A percentile compares a stretch with the other conserved stretches of the same genome.
Conservation (phyloP, 2,888 invertebrate genomes). For the Terebella lapidaria region DNA sequence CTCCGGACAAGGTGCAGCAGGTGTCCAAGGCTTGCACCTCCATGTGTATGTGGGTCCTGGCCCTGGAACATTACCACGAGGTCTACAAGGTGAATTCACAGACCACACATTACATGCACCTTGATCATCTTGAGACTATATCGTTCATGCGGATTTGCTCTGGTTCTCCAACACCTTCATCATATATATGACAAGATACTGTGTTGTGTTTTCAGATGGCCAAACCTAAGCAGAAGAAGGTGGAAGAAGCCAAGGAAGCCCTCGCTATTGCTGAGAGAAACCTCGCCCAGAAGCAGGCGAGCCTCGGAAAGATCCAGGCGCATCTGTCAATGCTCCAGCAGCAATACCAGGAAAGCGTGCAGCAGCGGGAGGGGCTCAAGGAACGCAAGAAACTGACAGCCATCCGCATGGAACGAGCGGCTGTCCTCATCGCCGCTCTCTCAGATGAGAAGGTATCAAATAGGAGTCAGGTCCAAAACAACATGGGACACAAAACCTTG, state of each 20-base stretch:
- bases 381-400: constrained; percentile 43
- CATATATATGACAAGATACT: too few relatives aligned
- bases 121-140: too few relatives aligned
- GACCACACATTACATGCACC: too few relatives aligned
- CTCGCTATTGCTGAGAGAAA: constrained; percentile 44
- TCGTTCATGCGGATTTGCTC: too few relatives aligned
- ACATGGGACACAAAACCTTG: too few relatives aligned
- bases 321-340: constrained; percentile 45
- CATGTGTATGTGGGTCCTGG: constrained; percentile 52
- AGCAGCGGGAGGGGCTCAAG: constrained; percentile 48
- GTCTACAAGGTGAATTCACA: constrained; percentile 43
- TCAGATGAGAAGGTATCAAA: constrained; percentile 50
- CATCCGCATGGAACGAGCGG: constrained; percentile 43
- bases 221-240: constrained; percentile 50
- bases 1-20: constrained; percentile 45
- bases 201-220: constrained; percentile 52
- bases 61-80: constrained; percentile 50
- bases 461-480: too few relatives aligned
- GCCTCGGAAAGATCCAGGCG: constrained; percentile 43
- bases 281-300: constrained; percentile 47
- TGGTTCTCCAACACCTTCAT: too few relatives aligned
- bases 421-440: constrained; percentile 48
- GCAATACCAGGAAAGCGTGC: constrained; percentile 50
- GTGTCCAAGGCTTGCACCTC: constrained; percentile 51
- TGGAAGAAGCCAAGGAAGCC: constrained; percentile 51